Evolutionary conservation across 1,140 invertebrate genomes (phyloP).

Genomic region (Octopus sinensis): DNA sequence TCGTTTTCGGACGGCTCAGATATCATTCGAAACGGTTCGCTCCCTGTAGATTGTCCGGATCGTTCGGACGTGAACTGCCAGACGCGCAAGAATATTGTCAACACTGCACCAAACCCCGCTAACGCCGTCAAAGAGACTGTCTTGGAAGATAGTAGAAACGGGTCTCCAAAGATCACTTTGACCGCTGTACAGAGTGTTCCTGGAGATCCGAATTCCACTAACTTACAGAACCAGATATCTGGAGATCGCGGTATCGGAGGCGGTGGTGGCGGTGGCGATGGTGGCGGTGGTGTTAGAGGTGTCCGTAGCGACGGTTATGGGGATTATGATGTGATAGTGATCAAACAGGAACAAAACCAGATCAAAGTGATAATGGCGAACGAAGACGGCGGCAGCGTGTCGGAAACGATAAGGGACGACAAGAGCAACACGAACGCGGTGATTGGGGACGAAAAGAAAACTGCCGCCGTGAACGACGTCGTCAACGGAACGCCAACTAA

Average conservation of each 20-base stretch:
- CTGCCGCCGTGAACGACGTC: constrained; percentile 19
- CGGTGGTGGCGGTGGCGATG: background rate
- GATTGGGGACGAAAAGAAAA: constrained; percentile 1
- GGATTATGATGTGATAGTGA: too few species aligned
- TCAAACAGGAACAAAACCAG: constrained; percentile 32
- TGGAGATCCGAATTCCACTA: background rate
- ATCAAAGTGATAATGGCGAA: constrained; percentile 18
- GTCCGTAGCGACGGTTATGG: background rate
- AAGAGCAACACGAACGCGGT: background rate
- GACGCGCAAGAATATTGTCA: constrained; percentile 7
- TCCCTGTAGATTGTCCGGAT: background rate
- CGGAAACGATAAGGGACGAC: too few species aligned
- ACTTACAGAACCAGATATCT: background rate
- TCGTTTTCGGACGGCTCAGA: background rate
- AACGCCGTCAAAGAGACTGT: constrained; percentile 27
- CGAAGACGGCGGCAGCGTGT: background rate
- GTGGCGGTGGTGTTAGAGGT: background rate
- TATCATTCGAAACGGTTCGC: background rate
- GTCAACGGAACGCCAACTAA: background rate
- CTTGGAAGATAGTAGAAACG: constrained; percentile 26
- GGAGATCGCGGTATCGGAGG: background rate
- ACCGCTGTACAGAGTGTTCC: constrained; percentile 13
- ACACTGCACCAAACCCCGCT: background rate
- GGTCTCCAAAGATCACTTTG: constrained; percentile 32
- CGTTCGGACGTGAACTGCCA: background rate